Evolutionary conservation across 2,888 invertebrate species (phyloP).

Genomic region (Branchipolynoe longqiensis): DNA sequence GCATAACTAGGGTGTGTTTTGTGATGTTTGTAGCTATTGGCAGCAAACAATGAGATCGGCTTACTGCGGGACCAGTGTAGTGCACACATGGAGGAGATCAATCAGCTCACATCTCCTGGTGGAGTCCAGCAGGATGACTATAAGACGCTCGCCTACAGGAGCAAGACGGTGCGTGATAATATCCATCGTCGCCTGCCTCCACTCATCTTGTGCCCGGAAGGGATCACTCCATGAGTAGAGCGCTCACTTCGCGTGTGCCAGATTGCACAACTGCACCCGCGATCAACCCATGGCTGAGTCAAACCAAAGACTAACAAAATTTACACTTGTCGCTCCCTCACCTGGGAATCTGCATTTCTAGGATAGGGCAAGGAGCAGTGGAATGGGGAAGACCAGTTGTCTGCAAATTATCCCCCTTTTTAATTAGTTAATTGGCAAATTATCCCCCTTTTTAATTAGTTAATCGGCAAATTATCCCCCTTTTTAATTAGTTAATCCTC

Average conservation of each 20-base stretch:
- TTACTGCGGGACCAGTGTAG: constrained; percentile 89
- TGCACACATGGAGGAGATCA: constrained; percentile 83
- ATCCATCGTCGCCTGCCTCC: too few species aligned
- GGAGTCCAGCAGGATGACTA: constrained; percentile 84
- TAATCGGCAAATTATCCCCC: too few species aligned
- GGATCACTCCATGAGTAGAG: too few species aligned
- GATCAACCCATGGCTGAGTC: neutral
- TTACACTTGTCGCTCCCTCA: too few species aligned
- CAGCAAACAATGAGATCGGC: constrained; percentile 88
- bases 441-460: too few species aligned
- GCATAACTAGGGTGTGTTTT: neutral
- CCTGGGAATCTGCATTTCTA: too few species aligned
- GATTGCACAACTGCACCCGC: neutral
- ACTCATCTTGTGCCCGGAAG: too few species aligned
- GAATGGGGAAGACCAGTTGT: too few species aligned
- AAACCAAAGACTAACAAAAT: too few species aligned
- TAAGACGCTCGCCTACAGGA: constrained; percentile 84
- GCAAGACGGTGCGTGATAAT: constrained; percentile 84
- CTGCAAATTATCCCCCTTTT: neutral
- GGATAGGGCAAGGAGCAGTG: too few species aligned
- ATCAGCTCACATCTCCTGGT: constrained; percentile 83
- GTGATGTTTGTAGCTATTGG: constrained; percentile 82
- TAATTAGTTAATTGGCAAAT: too few species aligned
- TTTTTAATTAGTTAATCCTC: too few species aligned
- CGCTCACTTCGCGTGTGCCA: neutral